A percentile compares a stretch with the other conserved stretches of the same genome.
phyloP scores from a whole-genome alignment of 2,797 vertebrate genomes.

The Lateolabrax maculatus region DNA sequence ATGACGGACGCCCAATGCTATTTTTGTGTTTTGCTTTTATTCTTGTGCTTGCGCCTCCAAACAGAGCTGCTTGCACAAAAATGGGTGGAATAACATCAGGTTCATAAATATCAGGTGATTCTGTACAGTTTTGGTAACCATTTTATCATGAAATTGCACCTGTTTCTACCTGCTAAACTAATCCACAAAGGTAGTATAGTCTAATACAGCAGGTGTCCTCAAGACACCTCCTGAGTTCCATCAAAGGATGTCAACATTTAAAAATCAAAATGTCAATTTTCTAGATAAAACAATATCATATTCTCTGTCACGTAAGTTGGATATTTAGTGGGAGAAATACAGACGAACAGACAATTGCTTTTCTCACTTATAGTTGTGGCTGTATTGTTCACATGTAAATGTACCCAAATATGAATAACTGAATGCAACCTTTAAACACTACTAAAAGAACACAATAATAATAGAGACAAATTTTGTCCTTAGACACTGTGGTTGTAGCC shows the following conservation, averaged over 20 bases:
- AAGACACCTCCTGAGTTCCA: not conserved
- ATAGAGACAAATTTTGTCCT: not conserved
- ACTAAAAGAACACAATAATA: not conserved
- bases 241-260: not conserved
- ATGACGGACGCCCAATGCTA: constrained; percentile 6
- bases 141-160: not conserved
- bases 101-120: constrained; percentile 2
- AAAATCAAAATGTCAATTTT: not conserved
- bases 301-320: not conserved
- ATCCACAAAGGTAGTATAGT: not conserved
- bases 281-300: not conserved
- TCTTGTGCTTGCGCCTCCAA: constrained; percentile 5
- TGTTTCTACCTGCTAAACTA: not conserved
- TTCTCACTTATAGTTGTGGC: not conserved
- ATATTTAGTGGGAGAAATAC: not conserved
- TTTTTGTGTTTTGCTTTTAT: constrained; percentile 28
- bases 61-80: constrained; percentile 4
- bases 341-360: not conserved
- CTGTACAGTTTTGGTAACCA: not conserved
- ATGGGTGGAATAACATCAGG: not conserved
- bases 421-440: not conserved
- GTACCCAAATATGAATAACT: not conserved
- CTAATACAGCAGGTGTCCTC: not conserved
- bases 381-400: not conserved
- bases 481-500: constrained; percentile 1